Evolutionary conservation across 2,888 invertebrate genomes (phyloP).

Genomic region (Dastarcus helophoroides): DNA sequence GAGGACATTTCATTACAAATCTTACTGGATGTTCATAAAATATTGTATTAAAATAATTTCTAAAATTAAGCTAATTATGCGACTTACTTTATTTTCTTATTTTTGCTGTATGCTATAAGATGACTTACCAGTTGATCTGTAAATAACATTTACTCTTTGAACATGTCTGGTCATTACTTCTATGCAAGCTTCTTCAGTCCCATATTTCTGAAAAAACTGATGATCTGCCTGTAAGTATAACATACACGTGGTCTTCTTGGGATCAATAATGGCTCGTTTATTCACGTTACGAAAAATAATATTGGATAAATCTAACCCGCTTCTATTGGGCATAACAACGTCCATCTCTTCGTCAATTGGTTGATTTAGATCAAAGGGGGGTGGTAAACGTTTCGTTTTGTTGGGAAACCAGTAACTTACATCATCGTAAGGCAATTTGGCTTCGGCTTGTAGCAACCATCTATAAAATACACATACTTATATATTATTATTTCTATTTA

Average conservation of each 20-base stretch:
- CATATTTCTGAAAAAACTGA: slow-evolving; percentile 90
- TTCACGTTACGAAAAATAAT: slow-evolving; percentile 48
- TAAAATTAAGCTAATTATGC: too few relatives aligned
- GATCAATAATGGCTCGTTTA: slow-evolving; percentile 63
- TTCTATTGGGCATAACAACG: slow-evolving; percentile 21
- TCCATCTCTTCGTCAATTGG: slow-evolving; percentile 34
- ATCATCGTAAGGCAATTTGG: slow-evolving; percentile 35
- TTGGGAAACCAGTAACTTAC: slow-evolving; percentile 38
- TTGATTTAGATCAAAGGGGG: slow-evolving; percentile 31
- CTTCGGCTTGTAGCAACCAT: slow-evolving; percentile 57
- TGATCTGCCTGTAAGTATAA: slow-evolving; percentile 94
- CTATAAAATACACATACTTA: slow-evolving; percentile 42
- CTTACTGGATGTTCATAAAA: too few relatives aligned
- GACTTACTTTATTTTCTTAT: too few relatives aligned
- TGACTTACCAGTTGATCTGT: slow-evolving; percentile 65
- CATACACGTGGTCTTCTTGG: slow-evolving; percentile 87
- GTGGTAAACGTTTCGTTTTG: slow-evolving; percentile 39
- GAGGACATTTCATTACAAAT: too few relatives aligned
- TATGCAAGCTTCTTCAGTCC: slow-evolving; percentile 86
- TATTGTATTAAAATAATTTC: too few relatives aligned
- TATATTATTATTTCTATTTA: too few relatives aligned
- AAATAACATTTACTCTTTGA: slow-evolving; percentile 83
- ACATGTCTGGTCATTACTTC: slow-evolving; percentile 93
- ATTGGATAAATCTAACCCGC: slow-evolving; percentile 35
- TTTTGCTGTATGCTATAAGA: too few relatives aligned